A percentile compares a stretch with the other conserved stretches of the same genome.
These are phyloP conservation scores for Cremastobaeus sp. DNA, from an alignment of 2,888 invertebrate genomes.

Conservation along the genomic window DNA sequence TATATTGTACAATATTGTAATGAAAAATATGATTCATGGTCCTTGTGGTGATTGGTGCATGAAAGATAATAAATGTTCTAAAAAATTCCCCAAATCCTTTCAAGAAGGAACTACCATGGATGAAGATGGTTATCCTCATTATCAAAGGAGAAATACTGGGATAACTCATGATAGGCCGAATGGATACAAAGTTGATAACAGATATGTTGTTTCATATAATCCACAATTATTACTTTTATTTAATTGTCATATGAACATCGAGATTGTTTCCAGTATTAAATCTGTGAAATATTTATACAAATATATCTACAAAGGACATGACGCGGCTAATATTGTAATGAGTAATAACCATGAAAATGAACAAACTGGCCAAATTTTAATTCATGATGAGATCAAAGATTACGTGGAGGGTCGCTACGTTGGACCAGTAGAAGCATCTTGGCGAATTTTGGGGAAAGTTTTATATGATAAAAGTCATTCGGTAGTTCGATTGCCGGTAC, in stretches of 20 bases:
- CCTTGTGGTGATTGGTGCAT: background rate
- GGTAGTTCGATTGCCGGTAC: background rate
- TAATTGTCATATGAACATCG: background rate
- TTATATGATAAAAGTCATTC: background rate
- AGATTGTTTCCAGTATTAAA: background rate
- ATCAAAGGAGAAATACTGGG: background rate
- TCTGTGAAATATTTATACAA: background rate
- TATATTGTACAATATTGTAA: background rate
- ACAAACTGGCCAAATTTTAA: background rate
- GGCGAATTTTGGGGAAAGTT: background rate
- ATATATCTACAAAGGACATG: background rate
- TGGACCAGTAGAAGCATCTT: background rate
- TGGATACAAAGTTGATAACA: background rate
- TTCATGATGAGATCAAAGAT: background rate
- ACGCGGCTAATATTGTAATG: background rate
- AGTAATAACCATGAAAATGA: background rate
- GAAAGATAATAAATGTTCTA: background rate
- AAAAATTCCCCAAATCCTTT: background rate
- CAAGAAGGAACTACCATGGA: background rate
- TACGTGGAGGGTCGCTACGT: background rate
- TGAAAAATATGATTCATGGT: background rate
- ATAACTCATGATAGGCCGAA: background rate
- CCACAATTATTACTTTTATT: background rate
- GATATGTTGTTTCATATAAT: background rate
- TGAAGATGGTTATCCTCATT: background rate